These are phyloP conservation scores for Spea hammondii DNA, from an alignment of 2,797 vertebrate genomes.

Conservation along the genomic window DNA sequence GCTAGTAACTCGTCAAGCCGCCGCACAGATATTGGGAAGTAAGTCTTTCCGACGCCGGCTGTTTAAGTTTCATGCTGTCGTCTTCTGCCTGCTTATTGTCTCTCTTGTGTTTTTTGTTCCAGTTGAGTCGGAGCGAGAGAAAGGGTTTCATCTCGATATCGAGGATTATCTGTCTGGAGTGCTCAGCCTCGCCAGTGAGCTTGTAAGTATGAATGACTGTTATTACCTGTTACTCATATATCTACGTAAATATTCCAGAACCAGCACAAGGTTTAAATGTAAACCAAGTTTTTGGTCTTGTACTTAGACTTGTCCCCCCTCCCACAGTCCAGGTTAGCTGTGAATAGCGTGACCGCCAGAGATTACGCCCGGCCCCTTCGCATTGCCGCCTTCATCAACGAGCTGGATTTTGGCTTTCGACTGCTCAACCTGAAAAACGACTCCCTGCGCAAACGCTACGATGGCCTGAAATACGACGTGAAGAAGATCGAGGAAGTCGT, in stretches of 20 bases:
- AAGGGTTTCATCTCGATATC: slow-evolving; percentile 93
- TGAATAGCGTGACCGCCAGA: slow-evolving; percentile 95
- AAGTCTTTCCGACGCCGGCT: slow-evolving; percentile 58
- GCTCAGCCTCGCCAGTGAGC: slow-evolving; percentile 91
- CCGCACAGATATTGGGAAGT: slow-evolving; percentile 91
- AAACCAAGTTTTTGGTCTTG: neutral
- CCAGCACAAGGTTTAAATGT: neutral
- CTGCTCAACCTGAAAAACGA: slow-evolving; percentile 97
- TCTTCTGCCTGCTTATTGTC: neutral
- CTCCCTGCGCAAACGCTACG: slow-evolving; percentile 93
- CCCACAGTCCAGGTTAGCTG: slow-evolving; percentile 86
- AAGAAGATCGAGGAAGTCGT: slow-evolving; percentile 99
- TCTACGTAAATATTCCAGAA: neutral
- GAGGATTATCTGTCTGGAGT: slow-evolving; percentile 96
- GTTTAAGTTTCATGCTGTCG: neutral
- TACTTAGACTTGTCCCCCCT: neutral
- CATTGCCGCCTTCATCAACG: slow-evolving; percentile 95
- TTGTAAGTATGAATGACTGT: slow-evolving; percentile 74
- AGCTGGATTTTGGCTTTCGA: slow-evolving; percentile 95
- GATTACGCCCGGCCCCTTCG: slow-evolving; percentile 91
- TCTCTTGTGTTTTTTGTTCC: slow-evolving; percentile 49
- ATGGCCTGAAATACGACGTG: slow-evolving; percentile 95
- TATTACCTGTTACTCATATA: too few species aligned
- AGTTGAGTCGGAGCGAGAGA: slow-evolving; percentile 92
- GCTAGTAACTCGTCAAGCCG: slow-evolving; percentile 87